phyloP scores from a whole-genome alignment of 2,888 invertebrate genomes.

The Diarsia dahlii region DNA sequence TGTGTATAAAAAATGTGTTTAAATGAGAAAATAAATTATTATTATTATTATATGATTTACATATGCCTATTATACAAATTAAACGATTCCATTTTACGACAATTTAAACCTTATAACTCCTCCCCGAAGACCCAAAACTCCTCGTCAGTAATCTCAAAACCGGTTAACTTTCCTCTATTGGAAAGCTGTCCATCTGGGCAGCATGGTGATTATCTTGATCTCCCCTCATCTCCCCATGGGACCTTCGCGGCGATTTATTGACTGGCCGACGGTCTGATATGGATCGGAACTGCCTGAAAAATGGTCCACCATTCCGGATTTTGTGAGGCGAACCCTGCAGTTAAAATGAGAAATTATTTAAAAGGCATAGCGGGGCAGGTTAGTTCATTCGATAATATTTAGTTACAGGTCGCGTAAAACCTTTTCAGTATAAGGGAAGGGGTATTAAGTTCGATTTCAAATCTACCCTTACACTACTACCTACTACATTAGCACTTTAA shows the following conservation, averaged over 20 bases:
- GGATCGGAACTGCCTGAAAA: constrained; percentile 50
- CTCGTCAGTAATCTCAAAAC: constrained; percentile 3
- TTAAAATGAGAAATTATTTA: constrained; percentile 15
- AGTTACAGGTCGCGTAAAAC: background rate
- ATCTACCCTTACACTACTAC: no score
- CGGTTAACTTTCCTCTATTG: constrained; percentile 2
- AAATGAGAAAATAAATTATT: no score
- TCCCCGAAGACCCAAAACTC: background rate
- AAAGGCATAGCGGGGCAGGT: background rate
- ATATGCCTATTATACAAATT: background rate
- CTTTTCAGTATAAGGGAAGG: background rate
- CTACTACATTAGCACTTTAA: no score
- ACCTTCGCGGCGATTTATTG: constrained; percentile 52
- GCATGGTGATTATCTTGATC: constrained; percentile 52
- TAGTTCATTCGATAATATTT: background rate
- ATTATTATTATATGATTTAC: no score
- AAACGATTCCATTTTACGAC: background rate
- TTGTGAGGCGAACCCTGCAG: constrained; percentile 3
- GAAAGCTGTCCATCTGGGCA: constrained; percentile 25
- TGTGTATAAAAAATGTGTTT: no score
- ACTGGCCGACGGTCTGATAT: constrained; percentile 47
- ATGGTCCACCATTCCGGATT: constrained; percentile 34
- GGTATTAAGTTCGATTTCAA: no score
- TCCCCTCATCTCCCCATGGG: constrained; percentile 28
- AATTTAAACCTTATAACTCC: background rate